Conservation (phyloP, 2,888 invertebrate genomes). For the Galerucella pusilla region DNA sequence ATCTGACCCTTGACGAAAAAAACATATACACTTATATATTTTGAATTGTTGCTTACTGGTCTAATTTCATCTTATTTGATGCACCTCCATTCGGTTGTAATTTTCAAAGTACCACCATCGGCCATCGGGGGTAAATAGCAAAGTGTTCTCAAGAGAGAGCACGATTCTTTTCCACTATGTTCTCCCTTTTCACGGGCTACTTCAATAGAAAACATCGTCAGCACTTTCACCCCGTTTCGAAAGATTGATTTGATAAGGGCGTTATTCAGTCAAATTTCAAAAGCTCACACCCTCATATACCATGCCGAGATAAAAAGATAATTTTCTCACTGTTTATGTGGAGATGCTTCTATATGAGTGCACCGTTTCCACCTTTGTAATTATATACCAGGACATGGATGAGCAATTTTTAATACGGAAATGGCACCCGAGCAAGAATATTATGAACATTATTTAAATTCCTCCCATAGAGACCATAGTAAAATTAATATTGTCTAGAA, state of each 20-base stretch:
- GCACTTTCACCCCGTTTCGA: conserved; percentile 62
- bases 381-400: background rate
- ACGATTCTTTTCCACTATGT: conserved; percentile 58
- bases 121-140: conserved; percentile 31
- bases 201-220: conserved; percentile 61
- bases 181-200: conserved; percentile 54
- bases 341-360: background rate
- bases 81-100: background rate
- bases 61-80: background rate
- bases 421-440: too few species aligned
- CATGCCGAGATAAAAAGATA: conserved; percentile 52
- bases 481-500: background rate
- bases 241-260: conserved; percentile 65
- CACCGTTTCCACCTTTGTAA: background rate
- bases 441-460: too few species aligned
- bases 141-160: conserved; percentile 57
- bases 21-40: too few species aligned
- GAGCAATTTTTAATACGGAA: background rate
- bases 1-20: too few species aligned
- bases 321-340: conserved; percentile 50
- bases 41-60: too few species aligned
- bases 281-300: conserved; percentile 49
- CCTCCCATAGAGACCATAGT: background rate
- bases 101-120: background rate
- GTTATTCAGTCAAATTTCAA: conserved; percentile 53